Percentiles rank a stretch among this genome's conserved stretches.
phyloP scores from a whole-genome alignment of 64 coral and sea anemone species.

The Montipora capricornis region DNA sequence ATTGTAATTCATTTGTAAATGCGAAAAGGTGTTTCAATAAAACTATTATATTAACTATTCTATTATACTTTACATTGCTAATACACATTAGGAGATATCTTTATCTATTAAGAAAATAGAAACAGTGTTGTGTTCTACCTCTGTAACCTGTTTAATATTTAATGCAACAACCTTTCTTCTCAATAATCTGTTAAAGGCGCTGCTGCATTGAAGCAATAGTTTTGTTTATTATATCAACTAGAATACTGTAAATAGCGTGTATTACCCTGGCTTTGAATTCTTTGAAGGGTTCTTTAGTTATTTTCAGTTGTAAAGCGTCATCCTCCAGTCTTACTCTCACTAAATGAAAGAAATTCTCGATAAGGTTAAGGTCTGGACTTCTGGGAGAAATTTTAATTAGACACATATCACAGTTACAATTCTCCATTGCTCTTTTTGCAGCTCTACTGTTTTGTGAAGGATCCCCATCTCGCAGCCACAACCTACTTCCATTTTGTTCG shows the following conservation, averaged over 20 bases:
- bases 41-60: no score
- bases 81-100: no score
- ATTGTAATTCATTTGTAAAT: no score
- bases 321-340: conserved; percentile 16
- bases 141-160: conserved; percentile 33
- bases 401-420: conserved; percentile 4
- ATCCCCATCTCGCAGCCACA: conserved; percentile 56
- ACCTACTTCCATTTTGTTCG: conserved; percentile 18
- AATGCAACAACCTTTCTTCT: conserved; percentile 5
- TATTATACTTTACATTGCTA: no score
- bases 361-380: conserved; percentile 50
- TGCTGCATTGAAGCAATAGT: conserved; percentile 29
- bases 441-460: conserved; percentile 30
- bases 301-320: conserved; percentile 26
- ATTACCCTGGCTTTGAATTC: conserved; percentile 38
- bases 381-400: conserved; percentile 24
- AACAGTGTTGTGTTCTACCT: no score
- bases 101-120: no score
- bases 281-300: conserved; percentile 23
- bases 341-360: conserved; percentile 54
- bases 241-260: conserved; percentile 36
- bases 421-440: conserved; percentile 1
- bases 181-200: conserved; percentile 35
- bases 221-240: conserved; percentile 26
- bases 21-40: no score